A percentile compares a stretch with the other conserved stretches of the same genome.
Conservation (phyloP, 2,888 invertebrate species). For the Phragmatobia fuliginosa region DNA sequence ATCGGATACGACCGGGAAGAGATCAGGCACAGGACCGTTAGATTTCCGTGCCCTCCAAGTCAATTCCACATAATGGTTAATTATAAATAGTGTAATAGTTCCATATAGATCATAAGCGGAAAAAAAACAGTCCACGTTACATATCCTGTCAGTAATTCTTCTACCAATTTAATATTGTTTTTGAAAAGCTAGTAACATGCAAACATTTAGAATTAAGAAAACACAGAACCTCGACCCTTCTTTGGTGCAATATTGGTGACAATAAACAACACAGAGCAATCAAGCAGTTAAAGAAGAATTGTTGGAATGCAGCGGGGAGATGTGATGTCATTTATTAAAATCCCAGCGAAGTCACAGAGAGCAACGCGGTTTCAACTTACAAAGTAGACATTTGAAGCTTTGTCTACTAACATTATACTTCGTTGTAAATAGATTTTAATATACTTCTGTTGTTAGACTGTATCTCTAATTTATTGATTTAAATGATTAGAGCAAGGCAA, state of each 20-base stretch:
- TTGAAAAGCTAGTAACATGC: neutral
- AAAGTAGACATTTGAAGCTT: constrained; percentile 27
- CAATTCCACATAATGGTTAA: neutral
- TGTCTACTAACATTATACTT: neutral
- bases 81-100: too few species aligned
- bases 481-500: neutral
- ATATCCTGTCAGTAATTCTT: neutral
- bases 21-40: too few species aligned
- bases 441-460: neutral
- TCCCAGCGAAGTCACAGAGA: constrained; percentile 42
- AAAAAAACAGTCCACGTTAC: neutral
- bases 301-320: constrained; percentile 68
- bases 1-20: too few species aligned
- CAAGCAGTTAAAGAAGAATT: constrained; percentile 82
- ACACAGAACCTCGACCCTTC: constrained; percentile 40
- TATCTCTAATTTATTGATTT: neutral
- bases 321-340: constrained; percentile 79
- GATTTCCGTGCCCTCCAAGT: too few species aligned
- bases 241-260: constrained; percentile 73
- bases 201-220: constrained; percentile 10
- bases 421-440: neutral
- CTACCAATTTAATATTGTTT: neutral
- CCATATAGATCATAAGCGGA: too few species aligned
- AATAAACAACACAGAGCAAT: constrained; percentile 82
- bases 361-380: constrained; percentile 40